Evolutionary conservation across 2,797 vertebrate genomes (phyloP).

Genomic region (Typhlichthys subterraneus): DNA sequence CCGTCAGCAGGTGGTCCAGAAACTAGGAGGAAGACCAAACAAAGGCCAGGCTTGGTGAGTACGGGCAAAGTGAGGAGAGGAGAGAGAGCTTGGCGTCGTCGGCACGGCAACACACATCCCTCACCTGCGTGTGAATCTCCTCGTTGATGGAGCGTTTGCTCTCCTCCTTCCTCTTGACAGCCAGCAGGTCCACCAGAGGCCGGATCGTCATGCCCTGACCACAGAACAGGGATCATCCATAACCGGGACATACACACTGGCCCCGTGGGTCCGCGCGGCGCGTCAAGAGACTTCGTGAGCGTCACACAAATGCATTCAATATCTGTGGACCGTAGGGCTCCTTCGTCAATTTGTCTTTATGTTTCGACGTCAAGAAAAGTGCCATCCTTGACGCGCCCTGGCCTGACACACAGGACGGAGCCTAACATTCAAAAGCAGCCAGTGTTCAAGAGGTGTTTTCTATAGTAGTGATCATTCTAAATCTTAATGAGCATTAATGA

Average conservation of each 20-base stretch:
- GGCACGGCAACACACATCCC: neutral
- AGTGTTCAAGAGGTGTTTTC: too few species aligned
- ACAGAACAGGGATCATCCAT: neutral
- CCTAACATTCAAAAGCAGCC: too few species aligned
- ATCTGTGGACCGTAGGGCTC: too few species aligned
- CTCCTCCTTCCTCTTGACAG: conserved; percentile 93
- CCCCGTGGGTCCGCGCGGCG: too few species aligned
- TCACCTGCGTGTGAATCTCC: conserved; percentile 90
- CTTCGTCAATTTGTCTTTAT: too few species aligned
- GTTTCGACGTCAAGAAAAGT: too few species aligned
- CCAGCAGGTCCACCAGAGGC: conserved; percentile 92
- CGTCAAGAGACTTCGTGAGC: too few species aligned
- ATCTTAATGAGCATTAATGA: too few species aligned
- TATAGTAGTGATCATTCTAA: too few species aligned
- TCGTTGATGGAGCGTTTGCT: conserved; percentile 91
- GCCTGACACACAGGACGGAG: too few species aligned
- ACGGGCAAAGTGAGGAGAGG: neutral
- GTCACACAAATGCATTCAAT: too few species aligned
- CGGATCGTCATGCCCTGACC: conserved; percentile 94
- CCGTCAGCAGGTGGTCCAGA: conserved; percentile 92
- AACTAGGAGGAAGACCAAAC: conserved; percentile 72
- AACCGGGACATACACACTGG: neutral
- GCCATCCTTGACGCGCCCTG: too few species aligned
- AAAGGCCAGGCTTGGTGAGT: neutral
- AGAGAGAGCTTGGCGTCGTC: neutral